These are phyloP conservation scores for Euwallacea fornicatus DNA, from an alignment of 1,140 invertebrate species.

Conservation along the genomic window DNA sequence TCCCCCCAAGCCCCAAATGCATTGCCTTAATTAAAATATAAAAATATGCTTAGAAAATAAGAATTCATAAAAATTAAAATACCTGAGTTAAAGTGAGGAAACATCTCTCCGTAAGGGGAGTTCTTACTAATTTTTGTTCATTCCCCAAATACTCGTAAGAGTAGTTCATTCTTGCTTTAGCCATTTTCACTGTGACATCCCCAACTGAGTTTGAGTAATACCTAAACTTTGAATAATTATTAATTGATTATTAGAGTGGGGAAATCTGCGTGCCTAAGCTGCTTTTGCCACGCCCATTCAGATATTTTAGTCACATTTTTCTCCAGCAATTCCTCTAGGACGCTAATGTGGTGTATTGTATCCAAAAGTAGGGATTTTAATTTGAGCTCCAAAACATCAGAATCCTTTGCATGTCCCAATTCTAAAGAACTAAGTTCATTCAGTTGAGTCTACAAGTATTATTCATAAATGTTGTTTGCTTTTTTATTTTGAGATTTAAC, in stretches of 20 bases:
- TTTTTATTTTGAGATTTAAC: conserved; percentile 20
- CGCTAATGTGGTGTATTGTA: conserved; percentile 85
- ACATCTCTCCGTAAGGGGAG: conserved; percentile 92
- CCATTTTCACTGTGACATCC: conserved; percentile 70
- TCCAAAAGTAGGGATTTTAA: conserved; percentile 83
- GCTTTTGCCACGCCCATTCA: conserved; percentile 95
- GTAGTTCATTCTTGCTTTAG: conserved; percentile 91
- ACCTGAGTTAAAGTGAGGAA: conserved; percentile 93
- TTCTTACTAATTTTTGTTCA: conserved; percentile 87
- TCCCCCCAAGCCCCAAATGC: conserved; percentile 94
- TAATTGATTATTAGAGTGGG: not conserved
- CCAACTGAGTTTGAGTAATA: conserved; percentile 61
- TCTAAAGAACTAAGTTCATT: conserved; percentile 65
- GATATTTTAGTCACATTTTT: conserved; percentile 63
- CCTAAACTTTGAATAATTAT: conserved; percentile 48
- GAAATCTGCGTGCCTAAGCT: conserved; percentile 70
- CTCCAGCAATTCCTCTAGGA: conserved; percentile 77
- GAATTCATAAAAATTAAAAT: conserved; percentile 5
- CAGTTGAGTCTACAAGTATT: conserved; percentile 57
- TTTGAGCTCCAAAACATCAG: conserved; percentile 62
- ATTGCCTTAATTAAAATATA: conserved; percentile 68
- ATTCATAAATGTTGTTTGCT: not conserved
- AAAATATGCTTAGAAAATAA: not conserved
- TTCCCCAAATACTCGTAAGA: conserved; percentile 98
- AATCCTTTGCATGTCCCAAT: conserved; percentile 44